Percentiles rank a stretch among this genome's conserved stretches.
Conservation (phyloP, 2,797 vertebrate species). For the Sparus aurata region DNA sequence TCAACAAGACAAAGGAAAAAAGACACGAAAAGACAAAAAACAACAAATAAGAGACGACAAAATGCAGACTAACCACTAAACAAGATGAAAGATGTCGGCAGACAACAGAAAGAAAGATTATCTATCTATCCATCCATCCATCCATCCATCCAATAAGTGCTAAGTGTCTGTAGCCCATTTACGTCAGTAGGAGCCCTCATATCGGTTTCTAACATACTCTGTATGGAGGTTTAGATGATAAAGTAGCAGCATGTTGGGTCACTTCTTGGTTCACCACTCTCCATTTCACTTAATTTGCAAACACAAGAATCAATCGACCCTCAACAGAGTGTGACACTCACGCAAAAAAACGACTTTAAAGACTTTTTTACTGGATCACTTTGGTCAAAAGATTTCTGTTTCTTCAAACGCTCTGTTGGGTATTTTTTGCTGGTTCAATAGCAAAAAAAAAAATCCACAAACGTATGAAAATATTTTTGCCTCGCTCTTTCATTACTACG, state of each 20-base stretch:
- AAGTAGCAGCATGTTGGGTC: slow-evolving; percentile 4
- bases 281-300: slow-evolving; percentile 32
- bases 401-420: background rate
- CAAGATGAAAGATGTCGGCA: no score
- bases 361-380: background rate
- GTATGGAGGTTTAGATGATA: slow-evolving; percentile 1
- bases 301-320: slow-evolving; percentile 12
- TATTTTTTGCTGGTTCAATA: background rate
- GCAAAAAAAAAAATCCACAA: background rate
- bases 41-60: no score
- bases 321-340: background rate
- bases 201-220: background rate
- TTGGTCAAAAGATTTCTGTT: background rate
- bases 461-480: background rate
- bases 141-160: background rate
- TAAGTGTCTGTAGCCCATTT: background rate
- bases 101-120: no score
- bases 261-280: slow-evolving; percentile 8
- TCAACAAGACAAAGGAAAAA: no score
- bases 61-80: no score
- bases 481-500: background rate
- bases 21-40: no score
- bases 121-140: no score
- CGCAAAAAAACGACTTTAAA: background rate
- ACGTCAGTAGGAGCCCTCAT: background rate